These are phyloP conservation scores for Musca domestica DNA, from an alignment of 1,140 invertebrate species.

Conservation along the genomic window DNA sequence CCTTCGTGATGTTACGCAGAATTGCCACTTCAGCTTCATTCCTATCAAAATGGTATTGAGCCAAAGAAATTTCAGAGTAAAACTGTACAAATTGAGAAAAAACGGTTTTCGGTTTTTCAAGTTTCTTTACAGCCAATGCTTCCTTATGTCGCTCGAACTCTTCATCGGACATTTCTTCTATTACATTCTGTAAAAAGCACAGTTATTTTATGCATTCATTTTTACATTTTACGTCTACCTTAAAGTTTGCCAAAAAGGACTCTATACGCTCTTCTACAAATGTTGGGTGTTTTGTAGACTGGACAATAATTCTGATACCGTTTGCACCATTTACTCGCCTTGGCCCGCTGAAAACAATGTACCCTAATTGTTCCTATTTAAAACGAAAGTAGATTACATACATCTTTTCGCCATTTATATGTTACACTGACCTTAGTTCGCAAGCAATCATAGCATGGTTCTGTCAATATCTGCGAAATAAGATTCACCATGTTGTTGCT, in stretches of 20 bases:
- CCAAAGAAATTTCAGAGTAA: constrained; percentile 82
- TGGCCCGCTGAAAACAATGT: constrained; percentile 89
- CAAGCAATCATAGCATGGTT: constrained; percentile 88
- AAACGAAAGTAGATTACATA: constrained; percentile 38
- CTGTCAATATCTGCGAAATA: constrained; percentile 77
- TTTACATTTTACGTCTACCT: constrained; percentile 60
- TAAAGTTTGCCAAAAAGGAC: constrained; percentile 75
- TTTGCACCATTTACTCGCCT: constrained; percentile 78
- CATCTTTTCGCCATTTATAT: background rate
- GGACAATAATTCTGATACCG: constrained; percentile 84
- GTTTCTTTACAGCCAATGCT: constrained; percentile 71
- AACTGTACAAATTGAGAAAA: constrained; percentile 65
- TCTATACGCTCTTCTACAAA: constrained; percentile 86
- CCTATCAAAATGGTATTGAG: constrained; percentile 92
- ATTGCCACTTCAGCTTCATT: constrained; percentile 80
- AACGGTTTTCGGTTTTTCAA: constrained; percentile 91
- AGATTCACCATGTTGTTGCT: constrained; percentile 84
- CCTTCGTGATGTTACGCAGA: constrained; percentile 74
- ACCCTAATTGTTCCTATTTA: constrained; percentile 82
- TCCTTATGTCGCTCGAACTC: constrained; percentile 83
- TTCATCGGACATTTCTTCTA: constrained; percentile 74
- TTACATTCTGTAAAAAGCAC: constrained; percentile 59
- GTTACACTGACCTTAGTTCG: constrained; percentile 71
- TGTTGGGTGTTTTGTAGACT: constrained; percentile 80
- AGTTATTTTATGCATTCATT: background rate